These are phyloP conservation scores for Meteorus sp. DNA, from an alignment of 1,140 invertebrate species.

Conservation along the genomic window DNA sequence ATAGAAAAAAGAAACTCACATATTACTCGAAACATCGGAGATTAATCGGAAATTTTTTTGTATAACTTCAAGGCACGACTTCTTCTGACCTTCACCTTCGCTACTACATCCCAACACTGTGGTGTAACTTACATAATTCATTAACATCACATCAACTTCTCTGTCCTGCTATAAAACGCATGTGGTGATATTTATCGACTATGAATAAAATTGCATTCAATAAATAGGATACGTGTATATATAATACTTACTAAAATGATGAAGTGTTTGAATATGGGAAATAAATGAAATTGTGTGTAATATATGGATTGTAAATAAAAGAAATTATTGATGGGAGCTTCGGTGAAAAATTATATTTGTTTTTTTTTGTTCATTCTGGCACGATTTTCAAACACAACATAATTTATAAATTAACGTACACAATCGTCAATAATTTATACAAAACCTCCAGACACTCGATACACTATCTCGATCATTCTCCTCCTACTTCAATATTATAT, in stretches of 20 bases:
- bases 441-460: slow-evolving; percentile 31
- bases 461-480: slow-evolving; percentile 21
- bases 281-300: slow-evolving; percentile 30
- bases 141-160: too few relatives aligned
- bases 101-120: too few relatives aligned
- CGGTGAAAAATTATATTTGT: slow-evolving; percentile 57
- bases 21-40: too few relatives aligned
- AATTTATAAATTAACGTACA: slow-evolving; percentile 61
- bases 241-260: too few relatives aligned
- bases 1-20: too few relatives aligned
- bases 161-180: too few relatives aligned
- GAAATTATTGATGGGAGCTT: slow-evolving; percentile 33
- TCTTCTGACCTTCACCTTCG: neutral
- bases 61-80: slow-evolving; percentile 31
- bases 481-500: too few relatives aligned
- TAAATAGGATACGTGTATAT: too few relatives aligned
- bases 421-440: slow-evolving; percentile 58
- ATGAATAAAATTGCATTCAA: too few relatives aligned
- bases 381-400: slow-evolving; percentile 58
- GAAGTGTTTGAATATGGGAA: slow-evolving; percentile 11
- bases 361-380: slow-evolving; percentile 55
- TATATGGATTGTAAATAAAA: slow-evolving; percentile 38
- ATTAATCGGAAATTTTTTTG: slow-evolving; percentile 19
- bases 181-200: too few relatives aligned
- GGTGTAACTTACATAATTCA: too few relatives aligned